A percentile compares a stretch with the other conserved stretches of the same genome.
Conservation (phyloP, 2,797 vertebrate species). For the Pitangus sulphuratus region DNA sequence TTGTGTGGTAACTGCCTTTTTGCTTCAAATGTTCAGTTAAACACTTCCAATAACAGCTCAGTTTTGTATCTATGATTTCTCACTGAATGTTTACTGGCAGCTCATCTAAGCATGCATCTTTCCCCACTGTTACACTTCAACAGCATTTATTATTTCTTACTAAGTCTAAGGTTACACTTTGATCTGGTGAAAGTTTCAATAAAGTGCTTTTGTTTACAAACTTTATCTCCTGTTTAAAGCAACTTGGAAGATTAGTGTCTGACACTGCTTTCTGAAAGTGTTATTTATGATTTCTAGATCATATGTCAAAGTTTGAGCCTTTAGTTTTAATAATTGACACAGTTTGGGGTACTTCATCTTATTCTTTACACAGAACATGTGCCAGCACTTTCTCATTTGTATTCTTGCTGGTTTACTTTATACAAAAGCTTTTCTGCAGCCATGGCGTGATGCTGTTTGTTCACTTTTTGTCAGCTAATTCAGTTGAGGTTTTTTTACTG, state of each 20-base stretch:
- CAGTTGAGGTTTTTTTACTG: conserved; percentile 28
- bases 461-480: conserved; percentile 64
- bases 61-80: neutral
- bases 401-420: conserved; percentile 47
- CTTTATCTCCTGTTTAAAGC: conserved; percentile 48
- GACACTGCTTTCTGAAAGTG: conserved; percentile 44
- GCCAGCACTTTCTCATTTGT: conserved; percentile 56
- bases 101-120: neutral
- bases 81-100: neutral
- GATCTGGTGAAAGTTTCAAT: conserved; percentile 57
- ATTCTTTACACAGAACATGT: conserved; percentile 25
- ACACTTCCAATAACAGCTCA: neutral
- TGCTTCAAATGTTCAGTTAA: neutral
- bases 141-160: conserved; percentile 46
- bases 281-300: conserved; percentile 59
- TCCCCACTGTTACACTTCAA: neutral
- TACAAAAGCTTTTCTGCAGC: conserved; percentile 46
- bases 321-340: conserved; percentile 59
- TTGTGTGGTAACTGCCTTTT: neutral
- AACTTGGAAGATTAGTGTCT: conserved; percentile 42
- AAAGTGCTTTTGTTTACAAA: conserved; percentile 63
- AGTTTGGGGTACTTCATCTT: conserved; percentile 50
- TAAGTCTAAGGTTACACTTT: conserved; percentile 55
- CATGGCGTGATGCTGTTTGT: neutral
- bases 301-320: conserved; percentile 52